Evolutionary conservation across 2,113 vertebrate species (phyloP), one percentile per base, ranked within the genome.

Genomic region (Cyprinodon brontotheroides): DNA sequence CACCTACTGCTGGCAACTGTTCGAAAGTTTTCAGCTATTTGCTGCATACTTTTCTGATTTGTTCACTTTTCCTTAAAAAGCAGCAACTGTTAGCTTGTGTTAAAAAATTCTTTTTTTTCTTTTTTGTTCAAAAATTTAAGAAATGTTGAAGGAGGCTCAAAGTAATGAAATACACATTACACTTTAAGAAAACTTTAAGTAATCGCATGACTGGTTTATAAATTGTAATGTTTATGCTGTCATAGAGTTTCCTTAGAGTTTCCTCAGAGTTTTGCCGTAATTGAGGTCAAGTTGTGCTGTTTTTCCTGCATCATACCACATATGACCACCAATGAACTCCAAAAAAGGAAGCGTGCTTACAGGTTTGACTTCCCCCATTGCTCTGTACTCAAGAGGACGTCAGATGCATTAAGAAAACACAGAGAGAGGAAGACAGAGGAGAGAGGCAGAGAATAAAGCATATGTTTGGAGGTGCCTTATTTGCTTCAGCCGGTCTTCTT

Each of bases 321-420:
- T 57, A 81, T 62, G 29, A 41, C 22, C 22, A 69, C n/a, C 69
- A 50, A n/a, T 36, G 47, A 59, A 47, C 14, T 57, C 84, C 85
- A 72, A 77, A 89, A 89, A 89, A 91, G 91, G 92, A 91, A 89
- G 67, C 78, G 45, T 87, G 80, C 87, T 90, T 86, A 87, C 65
- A 65, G 60, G 29, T 78, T 79, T 47, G 3, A 78, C 92, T 88
- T 89, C 89, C 87, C 53, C 63, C 22, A 59, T 69, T 48, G 68
- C 45, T 81, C 61, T 64, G 74, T 61, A 67, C 82, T 85, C 60
- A 83, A 85, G 84, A 90, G 91, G 90, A 91, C 90, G 90, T 89
- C 73, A 84, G 83, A 74, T 40, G 14, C 66, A 72, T 84, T 70
- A 81, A 79, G 75, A 84, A 87, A 91, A 84, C 83, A 86, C 38